Evolutionary conservation across 2,797 vertebrate genomes (phyloP).

Genomic region (Notoglanidium macrostoma): DNA sequence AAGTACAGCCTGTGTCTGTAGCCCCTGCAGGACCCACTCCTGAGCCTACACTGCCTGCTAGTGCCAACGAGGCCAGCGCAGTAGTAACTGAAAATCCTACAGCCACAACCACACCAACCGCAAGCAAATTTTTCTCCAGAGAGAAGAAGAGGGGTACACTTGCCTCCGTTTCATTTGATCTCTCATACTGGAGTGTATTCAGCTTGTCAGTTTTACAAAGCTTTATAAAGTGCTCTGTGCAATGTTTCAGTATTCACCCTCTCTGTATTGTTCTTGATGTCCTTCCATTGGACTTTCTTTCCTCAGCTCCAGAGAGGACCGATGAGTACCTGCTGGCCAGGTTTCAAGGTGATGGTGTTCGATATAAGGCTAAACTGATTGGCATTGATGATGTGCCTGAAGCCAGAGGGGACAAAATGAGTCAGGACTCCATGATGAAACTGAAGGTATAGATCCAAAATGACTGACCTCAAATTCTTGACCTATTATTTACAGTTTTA

Average conservation of each 20-base stretch:
- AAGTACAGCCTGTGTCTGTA: slow-evolving; percentile 74
- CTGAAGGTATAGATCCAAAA: slow-evolving; percentile 81
- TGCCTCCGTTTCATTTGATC: neutral
- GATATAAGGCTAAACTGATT: slow-evolving; percentile 96
- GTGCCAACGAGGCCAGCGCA: slow-evolving; percentile 54
- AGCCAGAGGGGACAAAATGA: slow-evolving; percentile 96
- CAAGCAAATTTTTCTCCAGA: slow-evolving; percentile 81
- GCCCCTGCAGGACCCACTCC: slow-evolving; percentile 65
- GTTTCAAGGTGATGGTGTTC: slow-evolving; percentile 93
- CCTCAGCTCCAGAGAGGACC: slow-evolving; percentile 86
- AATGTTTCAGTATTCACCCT: neutral
- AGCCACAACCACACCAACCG: slow-evolving; percentile 61
- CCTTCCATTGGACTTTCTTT: slow-evolving; percentile 16
- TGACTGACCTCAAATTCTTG: neutral
- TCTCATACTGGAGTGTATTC: neutral
- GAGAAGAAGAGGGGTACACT: slow-evolving; percentile 90
- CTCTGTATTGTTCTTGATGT: neutral
- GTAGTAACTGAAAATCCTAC: slow-evolving; percentile 54
- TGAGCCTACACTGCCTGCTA: slow-evolving; percentile 24
- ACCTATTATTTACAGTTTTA: neutral
- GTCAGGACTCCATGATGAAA: slow-evolving; percentile 99
- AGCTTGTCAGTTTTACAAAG: neutral
- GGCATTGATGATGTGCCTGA: slow-evolving; percentile 92
- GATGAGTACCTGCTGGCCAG: slow-evolving; percentile 90
- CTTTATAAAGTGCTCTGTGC: neutral